Conservation (phyloP, 2,797 vertebrate genomes). For the Smutsia temminckii region DNA sequence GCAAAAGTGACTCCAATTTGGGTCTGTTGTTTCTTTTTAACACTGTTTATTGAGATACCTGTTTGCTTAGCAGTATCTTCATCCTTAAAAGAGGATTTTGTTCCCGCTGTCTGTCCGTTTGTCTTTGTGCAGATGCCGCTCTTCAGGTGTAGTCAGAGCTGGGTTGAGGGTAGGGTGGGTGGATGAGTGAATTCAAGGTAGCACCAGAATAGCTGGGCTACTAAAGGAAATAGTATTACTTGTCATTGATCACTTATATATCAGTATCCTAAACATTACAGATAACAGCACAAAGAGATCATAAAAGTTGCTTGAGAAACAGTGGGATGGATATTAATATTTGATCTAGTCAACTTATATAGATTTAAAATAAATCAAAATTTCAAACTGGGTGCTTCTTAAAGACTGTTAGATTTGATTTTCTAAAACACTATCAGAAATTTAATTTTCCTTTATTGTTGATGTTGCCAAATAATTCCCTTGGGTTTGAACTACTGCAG, state of each 20-base stretch:
- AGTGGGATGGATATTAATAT: background rate
- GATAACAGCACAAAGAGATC: background rate
- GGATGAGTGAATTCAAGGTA: background rate
- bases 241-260: background rate
- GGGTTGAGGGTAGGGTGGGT: no score
- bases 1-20: background rate
- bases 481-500: slow-evolving; percentile 21
- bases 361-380: slow-evolving; percentile 44
- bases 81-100: slow-evolving; percentile 25
- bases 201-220: background rate
- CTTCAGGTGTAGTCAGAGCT: background rate
- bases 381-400: background rate
- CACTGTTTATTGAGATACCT: background rate
- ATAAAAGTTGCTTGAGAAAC: slow-evolving; percentile 7
- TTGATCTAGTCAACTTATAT: slow-evolving; percentile 29
- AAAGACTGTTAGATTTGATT: slow-evolving; percentile 14
- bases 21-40: background rate
- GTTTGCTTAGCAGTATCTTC: slow-evolving; percentile 2
- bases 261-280: background rate
- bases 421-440: slow-evolving; percentile 40
- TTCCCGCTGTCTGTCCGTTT: background rate
- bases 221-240: slow-evolving; percentile 9
- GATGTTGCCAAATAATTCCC: slow-evolving; percentile 3
- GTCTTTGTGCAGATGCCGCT: background rate
- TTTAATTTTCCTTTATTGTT: slow-evolving; percentile 32